phyloP scores from a whole-genome alignment of 2,113 vertebrate genomes.

The Pituophis catenifer region DNA sequence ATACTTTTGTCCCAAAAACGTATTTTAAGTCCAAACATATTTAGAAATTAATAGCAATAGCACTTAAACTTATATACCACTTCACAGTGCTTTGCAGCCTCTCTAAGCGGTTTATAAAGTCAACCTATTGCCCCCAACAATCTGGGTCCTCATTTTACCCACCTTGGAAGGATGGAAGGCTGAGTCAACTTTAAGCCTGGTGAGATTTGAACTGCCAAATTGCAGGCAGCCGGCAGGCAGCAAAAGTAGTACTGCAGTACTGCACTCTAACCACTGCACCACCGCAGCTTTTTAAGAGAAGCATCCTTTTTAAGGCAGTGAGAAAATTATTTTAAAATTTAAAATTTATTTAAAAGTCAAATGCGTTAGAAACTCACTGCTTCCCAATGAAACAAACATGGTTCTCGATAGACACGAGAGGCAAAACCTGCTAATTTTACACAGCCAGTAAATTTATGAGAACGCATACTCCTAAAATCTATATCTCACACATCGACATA shows the following conservation, averaged over 20 bases:
- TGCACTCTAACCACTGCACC: no score
- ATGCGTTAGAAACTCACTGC: no score
- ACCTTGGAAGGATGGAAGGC: no score
- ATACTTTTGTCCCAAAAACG: background rate
- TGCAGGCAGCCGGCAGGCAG: no score
- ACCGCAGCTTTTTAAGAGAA: background rate
- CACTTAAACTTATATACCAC: no score
- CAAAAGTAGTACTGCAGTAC: no score
- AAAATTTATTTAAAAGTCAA: background rate
- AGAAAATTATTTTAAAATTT: background rate
- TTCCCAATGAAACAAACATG: background rate
- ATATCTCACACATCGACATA: background rate
- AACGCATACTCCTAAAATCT: background rate
- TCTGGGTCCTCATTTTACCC: no score
- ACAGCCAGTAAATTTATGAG: background rate
- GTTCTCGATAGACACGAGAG: background rate
- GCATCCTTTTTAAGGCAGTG: background rate
- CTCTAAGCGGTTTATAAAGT: no score
- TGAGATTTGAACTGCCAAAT: no score
- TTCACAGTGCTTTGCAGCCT: no score
- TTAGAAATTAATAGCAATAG: background rate
- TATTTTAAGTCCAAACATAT: background rate
- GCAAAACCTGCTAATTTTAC: background rate
- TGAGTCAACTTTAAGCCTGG: no score
- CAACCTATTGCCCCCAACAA: no score